These are phyloP conservation scores for Diadumene lineata DNA, from an alignment of 92 coral and sea anemone genomes.

Conservation along the genomic window DNA sequence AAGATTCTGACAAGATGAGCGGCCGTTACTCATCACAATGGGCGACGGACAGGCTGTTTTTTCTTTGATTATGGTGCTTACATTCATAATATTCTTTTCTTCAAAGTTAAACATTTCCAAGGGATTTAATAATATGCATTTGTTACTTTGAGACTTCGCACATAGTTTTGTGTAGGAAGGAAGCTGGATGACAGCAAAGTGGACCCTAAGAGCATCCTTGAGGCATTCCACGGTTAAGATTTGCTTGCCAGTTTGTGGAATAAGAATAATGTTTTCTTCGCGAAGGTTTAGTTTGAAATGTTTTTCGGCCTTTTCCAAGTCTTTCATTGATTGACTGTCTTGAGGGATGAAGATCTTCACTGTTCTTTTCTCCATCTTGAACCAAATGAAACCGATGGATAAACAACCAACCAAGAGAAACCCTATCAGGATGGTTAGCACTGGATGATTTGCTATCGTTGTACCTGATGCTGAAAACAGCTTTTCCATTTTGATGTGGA, in stretches of 20 bases:
- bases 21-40: slow-evolving; percentile 45
- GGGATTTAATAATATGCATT: slow-evolving; percentile 33
- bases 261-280: slow-evolving; percentile 42
- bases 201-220: slow-evolving; percentile 45
- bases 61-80: not conserved
- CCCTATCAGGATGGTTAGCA: not conserved
- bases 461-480: not conserved
- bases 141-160: not conserved
- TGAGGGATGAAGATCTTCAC: slow-evolving; percentile 60
- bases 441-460: not conserved
- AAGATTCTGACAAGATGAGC: slow-evolving; percentile 30
- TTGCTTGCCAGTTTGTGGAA: slow-evolving; percentile 34
- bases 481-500: not conserved
- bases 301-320: slow-evolving; percentile 61
- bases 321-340: slow-evolving; percentile 62
- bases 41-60: slow-evolving; percentile 4
- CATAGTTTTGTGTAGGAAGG: slow-evolving; percentile 48
- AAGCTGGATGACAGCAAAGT: slow-evolving; percentile 41
- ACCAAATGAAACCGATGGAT: not conserved
- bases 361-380: not conserved
- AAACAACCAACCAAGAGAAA: not conserved
- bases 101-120: slow-evolving; percentile 46
- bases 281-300: slow-evolving; percentile 54
- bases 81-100: slow-evolving; percentile 27
- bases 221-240: slow-evolving; percentile 46